Base-by-base conservation (phyloP, 2,888 invertebrate genomes). In the Lochmaea crataegi region DNA sequence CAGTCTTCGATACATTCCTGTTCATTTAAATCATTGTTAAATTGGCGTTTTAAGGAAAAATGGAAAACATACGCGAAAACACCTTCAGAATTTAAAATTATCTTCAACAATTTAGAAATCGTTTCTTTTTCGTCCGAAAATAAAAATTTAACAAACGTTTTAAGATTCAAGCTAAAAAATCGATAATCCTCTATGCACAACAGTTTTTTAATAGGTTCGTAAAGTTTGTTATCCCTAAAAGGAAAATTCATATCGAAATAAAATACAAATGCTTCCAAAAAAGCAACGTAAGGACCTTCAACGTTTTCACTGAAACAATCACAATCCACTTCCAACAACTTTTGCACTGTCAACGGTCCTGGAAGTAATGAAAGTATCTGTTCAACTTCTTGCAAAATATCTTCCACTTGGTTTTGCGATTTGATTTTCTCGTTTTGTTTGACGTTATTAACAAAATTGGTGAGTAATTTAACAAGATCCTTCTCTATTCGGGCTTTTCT, bases 311-410 rank as follows among this genome's bases (percentile, higher is more conserved):
- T 70, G 84, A 88, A 87, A 67, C 77, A 75, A 38, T 75, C 77
- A 14, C 80, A 76, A 84, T 94, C 94, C 1, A 89, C 76, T 51
- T 87, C 87, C 12, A 86, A 82, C n/a, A 94, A 84, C 83, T 91
- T 92, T 83, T 94, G 92, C 18, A 91, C 89, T 0, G 94, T 94
- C 42, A 91, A 81, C 0, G 90, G 89, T 10, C 91, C 91, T 4
- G 89, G 89, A 67, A 88, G 80, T 60, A 84, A 80, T 51, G 84
- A 76, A 38, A 84, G 72, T 6, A 89, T 69, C 12, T 83, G 72
- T 22, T 82, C 78, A 60, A 89, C 77, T 45, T 82, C 76, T 3
- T 69, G 65, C 68, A 85, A 79, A 64, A 88, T 83, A 22, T 75
- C 76, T 2, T 82, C 78, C 10, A 86, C 83, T 77, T 88, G 86